These are phyloP conservation scores for Plusia festucae DNA, from an alignment of 2,888 invertebrate species.

Conservation along the genomic window DNA sequence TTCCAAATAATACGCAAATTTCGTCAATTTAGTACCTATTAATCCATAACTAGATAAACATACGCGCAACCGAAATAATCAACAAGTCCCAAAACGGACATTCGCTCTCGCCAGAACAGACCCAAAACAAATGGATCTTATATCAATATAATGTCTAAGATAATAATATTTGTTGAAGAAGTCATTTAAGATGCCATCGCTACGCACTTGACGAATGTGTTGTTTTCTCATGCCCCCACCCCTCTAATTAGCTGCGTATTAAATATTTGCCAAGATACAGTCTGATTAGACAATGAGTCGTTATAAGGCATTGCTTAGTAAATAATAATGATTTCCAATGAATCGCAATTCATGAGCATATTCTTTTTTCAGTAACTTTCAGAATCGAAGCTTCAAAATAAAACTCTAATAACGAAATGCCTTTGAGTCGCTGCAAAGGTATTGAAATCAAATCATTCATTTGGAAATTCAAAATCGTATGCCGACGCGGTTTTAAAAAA, in stretches of 20 bases:
- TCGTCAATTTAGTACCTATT: too few species aligned
- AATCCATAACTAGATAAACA: too few species aligned
- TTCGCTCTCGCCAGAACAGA: too few species aligned
- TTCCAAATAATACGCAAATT: too few species aligned
- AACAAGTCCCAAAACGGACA: too few species aligned
- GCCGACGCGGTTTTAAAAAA: background rate
- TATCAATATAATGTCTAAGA: too few species aligned
- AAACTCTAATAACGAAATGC: too few species aligned
- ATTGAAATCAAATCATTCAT: background rate
- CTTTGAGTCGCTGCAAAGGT: too few species aligned
- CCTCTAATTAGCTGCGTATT: background rate
- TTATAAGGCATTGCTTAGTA: background rate
- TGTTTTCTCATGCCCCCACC: background rate
- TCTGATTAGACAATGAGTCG: background rate
- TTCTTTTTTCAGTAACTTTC: background rate
- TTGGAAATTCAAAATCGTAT: background rate
- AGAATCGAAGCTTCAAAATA: too few species aligned
- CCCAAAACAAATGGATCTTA: too few species aligned
- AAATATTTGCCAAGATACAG: slow-evolving; percentile 1
- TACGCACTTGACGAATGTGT: background rate
- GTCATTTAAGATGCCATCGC: background rate
- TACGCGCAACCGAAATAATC: too few species aligned
- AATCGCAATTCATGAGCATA: background rate
- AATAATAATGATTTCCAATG: background rate
- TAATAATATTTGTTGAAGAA: too few species aligned